Base-by-base conservation (phyloP, 2,888 invertebrate genomes). In the Dromius quadrimaculatus region DNA sequence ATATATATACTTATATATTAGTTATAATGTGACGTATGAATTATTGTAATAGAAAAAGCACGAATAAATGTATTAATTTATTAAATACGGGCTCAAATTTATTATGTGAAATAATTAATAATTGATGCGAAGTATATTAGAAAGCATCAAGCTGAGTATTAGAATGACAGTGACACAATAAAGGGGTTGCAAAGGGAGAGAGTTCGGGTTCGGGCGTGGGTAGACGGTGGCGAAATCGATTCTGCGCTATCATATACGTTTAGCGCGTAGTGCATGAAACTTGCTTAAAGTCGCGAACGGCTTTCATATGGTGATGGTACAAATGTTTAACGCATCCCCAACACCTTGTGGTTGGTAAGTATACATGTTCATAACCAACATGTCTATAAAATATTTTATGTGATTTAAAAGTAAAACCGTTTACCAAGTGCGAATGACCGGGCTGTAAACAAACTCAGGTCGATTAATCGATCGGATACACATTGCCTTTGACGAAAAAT, bases 351-450 rank as follows among this genome's bases (percentile, higher is more conserved):
- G 36, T 62, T 62, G 71, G 64, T 62, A 28, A 72, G 62, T 59
- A 66, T 63, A 17, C 6, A 54, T 47, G 5, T 22, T 17, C 23
- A 3, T 32, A 22, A 28, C 17, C 19, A 50, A 5, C 11, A 34
- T 54, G 23, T 13, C 23, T 47, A 11, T 47, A 28, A 54, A 54
- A 54, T 8, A 54, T 5, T 23, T 28, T 54, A 19, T 8, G 2
- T 2, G n/a, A n/a, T 47, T 5, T 28, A 11, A 54, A 8, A 11
- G 8, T 54, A 15, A 28, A 15, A 36, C 43, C 63, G 23, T 43
- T n/a, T n/a, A 32, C n/a, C 19, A 59, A 45, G 41, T 57, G 68
- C 68, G 68, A 68, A 68, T 68, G 68, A 68, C 68, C 68, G 68
- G 59, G 41, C 34, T 32, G 68, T 68, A 68, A 68, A 68, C 68